Conservation (phyloP, 2,888 invertebrate genomes). For the Latrodectus elegans region DNA sequence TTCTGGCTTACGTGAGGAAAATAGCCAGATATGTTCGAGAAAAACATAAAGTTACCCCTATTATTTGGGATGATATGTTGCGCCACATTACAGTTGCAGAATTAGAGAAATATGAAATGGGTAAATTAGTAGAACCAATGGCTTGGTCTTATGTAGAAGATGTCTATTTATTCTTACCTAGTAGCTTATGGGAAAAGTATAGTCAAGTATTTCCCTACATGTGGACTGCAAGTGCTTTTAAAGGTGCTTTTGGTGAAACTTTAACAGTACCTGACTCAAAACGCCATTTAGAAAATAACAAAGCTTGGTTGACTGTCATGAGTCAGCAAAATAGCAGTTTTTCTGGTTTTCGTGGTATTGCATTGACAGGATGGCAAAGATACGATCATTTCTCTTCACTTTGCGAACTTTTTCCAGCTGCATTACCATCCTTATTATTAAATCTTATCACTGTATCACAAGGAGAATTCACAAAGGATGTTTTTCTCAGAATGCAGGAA, state of each 20-base stretch:
- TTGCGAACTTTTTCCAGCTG: slow-evolving; percentile 73
- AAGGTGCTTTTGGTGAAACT: slow-evolving; percentile 85
- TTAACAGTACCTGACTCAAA: slow-evolving; percentile 81
- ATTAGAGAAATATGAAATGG: slow-evolving; percentile 79
- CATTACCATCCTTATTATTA: slow-evolving; percentile 73
- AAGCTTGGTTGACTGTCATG: slow-evolving; percentile 80
- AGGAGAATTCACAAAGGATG: slow-evolving; percentile 74
- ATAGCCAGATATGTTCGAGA: slow-evolving; percentile 80
- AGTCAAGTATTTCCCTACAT: slow-evolving; percentile 82
- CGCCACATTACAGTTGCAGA: slow-evolving; percentile 80
- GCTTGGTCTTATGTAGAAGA: slow-evolving; percentile 87
- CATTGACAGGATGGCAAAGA: slow-evolving; percentile 73
- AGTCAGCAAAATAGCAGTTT: slow-evolving; percentile 70
- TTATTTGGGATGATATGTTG: slow-evolving; percentile 90
- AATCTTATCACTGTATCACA: slow-evolving; percentile 75
- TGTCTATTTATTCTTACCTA: slow-evolving; percentile 78
- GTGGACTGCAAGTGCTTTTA: slow-evolving; percentile 85
- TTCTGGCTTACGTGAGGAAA: slow-evolving; percentile 78
- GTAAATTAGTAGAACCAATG: slow-evolving; percentile 84
- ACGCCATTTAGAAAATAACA: slow-evolving; percentile 83
- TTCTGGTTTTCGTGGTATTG: slow-evolving; percentile 72
- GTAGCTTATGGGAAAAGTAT: slow-evolving; percentile 81
- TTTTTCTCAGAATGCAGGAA: slow-evolving; percentile 69
- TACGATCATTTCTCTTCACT: slow-evolving; percentile 74
- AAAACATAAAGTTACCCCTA: slow-evolving; percentile 79